Evolutionary conservation across 1,140 invertebrate species (phyloP).

Genomic region (Brachionus rubens): DNA sequence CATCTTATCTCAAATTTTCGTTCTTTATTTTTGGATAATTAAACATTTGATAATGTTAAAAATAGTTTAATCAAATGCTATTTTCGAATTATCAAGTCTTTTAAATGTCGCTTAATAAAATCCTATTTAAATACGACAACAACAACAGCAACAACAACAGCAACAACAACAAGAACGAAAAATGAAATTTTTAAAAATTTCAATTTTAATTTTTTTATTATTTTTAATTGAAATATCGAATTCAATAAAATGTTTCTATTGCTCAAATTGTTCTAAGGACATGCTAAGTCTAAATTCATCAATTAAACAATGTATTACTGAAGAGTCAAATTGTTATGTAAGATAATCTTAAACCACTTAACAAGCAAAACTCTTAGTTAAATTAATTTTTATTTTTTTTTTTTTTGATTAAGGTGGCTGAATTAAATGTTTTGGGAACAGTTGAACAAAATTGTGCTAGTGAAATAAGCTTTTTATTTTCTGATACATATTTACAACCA

Average conservation of each 20-base stretch:
- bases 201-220: background rate
- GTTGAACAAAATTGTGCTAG: constrained; percentile 30
- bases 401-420: constrained; percentile 1
- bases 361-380: background rate
- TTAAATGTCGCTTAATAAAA: too few relatives aligned
- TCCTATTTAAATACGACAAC: too few relatives aligned
- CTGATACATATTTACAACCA: constrained; percentile 3
- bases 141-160: too few relatives aligned
- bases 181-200: background rate
- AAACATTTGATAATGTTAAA: too few relatives aligned
- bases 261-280: constrained; percentile 17
- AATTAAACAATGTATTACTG: background rate
- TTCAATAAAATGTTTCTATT: background rate
- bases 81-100: too few relatives aligned
- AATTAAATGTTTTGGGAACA: background rate
- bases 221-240: background rate
- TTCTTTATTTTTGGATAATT: too few relatives aligned
- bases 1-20: too few relatives aligned
- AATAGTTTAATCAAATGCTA: too few relatives aligned
- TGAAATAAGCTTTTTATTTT: constrained; percentile 19
- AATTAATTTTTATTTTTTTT: background rate
- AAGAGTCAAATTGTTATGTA: constrained; percentile 30
- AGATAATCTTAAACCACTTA: too few relatives aligned
- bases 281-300: background rate
- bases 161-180: background rate